Conservation (phyloP, 2,888 invertebrate species). For the Anarsia innoxiella region DNA sequence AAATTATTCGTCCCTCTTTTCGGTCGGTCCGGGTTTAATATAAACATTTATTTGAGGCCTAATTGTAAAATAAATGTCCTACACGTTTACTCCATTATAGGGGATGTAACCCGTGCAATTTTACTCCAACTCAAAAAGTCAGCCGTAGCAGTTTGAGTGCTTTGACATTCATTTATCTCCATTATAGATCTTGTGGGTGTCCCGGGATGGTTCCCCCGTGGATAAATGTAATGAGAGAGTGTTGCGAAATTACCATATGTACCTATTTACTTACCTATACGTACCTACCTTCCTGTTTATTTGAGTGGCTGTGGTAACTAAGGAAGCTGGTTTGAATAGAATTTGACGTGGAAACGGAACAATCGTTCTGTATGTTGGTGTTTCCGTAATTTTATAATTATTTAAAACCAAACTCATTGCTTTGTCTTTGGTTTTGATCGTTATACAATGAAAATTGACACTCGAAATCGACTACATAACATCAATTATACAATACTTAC, state of each 20-base stretch:
- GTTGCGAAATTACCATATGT: background rate
- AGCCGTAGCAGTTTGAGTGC: constrained; percentile 49
- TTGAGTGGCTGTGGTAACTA: no score
- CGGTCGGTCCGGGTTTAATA: background rate
- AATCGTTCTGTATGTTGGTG: no score
- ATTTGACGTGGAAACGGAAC: no score
- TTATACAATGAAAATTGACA: no score
- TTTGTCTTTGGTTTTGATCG: no score
- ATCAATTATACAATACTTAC: no score
- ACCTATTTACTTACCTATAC: background rate
- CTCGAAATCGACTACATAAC: no score
- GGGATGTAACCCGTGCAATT: constrained; percentile 53
- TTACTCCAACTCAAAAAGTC: constrained; percentile 54
- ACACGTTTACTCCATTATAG: constrained; percentile 69
- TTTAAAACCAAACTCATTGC: no score
- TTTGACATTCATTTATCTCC: constrained; percentile 72
- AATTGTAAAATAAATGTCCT: constrained; percentile 63
- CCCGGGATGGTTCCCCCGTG: constrained; percentile 44
- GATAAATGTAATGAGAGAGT: constrained; percentile 24
- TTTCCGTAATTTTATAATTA: no score
- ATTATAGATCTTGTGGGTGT: constrained; percentile 57
- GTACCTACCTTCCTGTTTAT: no score
- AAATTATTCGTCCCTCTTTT: constrained; percentile 1
- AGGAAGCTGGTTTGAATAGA: no score
- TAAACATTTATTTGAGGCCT: constrained; percentile 17